Conservation (phyloP, 2,888 invertebrate species). For the Agriopis leucophaearia region DNA sequence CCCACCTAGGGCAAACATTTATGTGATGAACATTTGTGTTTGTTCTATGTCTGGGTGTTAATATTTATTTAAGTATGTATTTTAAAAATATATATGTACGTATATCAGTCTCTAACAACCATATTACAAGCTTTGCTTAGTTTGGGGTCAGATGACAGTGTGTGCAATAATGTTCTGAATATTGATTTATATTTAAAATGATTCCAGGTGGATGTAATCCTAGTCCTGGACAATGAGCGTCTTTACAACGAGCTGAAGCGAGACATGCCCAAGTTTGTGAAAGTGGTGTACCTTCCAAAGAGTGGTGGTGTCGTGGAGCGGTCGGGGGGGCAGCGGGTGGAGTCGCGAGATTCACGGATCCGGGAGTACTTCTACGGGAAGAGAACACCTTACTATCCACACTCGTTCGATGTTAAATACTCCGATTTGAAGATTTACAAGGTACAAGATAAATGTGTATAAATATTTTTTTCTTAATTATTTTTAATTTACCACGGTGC, state of each 20-base stretch:
- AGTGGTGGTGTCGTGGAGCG: slow-evolving; percentile 98
- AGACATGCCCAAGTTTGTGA: slow-evolving; percentile 97
- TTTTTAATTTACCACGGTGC: no score
- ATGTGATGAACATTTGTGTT: no score
- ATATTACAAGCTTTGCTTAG: no score
- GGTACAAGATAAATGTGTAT: no score
- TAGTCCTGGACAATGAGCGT: slow-evolving; percentile 98
- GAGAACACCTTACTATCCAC: slow-evolving; percentile 93
- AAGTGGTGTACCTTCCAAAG: slow-evolving; percentile 96
- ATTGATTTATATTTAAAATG: neutral
- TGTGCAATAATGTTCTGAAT: neutral
- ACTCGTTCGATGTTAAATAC: slow-evolving; percentile 97
- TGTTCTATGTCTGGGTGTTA: no score
- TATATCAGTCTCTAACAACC: no score
- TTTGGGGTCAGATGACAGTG: no score
- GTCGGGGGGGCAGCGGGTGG: slow-evolving; percentile 89
- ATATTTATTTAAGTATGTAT: no score
- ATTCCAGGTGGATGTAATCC: slow-evolving; percentile 93
- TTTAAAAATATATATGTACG: no score
- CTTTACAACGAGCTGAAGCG: slow-evolving; percentile 97
- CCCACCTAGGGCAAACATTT: no score
- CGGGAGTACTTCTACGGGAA: slow-evolving; percentile 98
- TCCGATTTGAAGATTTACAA: slow-evolving; percentile 96
- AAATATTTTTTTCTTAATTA: no score
- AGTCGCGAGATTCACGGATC: slow-evolving; percentile 92